Evolutionary conservation across 2,113 vertebrate genomes (phyloP), one percentile per base, ranked within the genome.

Genomic region (Sarotherodon lohbergeri): DNA sequence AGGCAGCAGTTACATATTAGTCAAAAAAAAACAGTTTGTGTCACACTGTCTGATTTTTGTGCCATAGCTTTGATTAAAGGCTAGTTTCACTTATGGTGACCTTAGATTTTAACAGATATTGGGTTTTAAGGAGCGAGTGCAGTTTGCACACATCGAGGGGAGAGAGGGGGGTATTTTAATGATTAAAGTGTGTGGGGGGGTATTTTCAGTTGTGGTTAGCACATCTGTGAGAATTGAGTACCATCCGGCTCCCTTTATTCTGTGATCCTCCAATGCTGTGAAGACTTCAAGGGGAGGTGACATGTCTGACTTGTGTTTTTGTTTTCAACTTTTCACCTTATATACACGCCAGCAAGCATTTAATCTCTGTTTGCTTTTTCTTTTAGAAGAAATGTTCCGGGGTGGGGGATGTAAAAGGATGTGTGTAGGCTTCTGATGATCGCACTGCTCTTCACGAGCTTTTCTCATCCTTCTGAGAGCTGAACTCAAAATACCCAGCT

Each of bases 351-450:
- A 73, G 17, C 17, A 57, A 32, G 56, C 13, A 7, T 68, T 78
- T 43, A 7, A 48, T 54, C 12, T 48, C 22, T 5, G 34, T 41
- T 24, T 76, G 46, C 71, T 78, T 50, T 12, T 50, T 50, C 43
- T 78, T 50, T 78, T 16, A 78, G 27, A 50, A 76, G 24, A 76
- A 48, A 76, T 48, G 24, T 76, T 76, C 71, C 46, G 50, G 27
- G 71, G 43, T 50, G 46, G 22, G 14, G 19, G 29, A 22, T 88
- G 16, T 36, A 43, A 43, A 87, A 87, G 89, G 89, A 89, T 91
- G 88, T 91, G 88, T 84, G 91, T 93, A 80, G 82, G 89, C 56
- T 19, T 80, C 14, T 71, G 82, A 13, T 80, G 73, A 71, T 71
- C n/a, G 19, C 39, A 9, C 29, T 54, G 43, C 36, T 73, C 57